phyloP scores from a whole-genome alignment of 1,140 invertebrate genomes.

The Musca domestica region DNA sequence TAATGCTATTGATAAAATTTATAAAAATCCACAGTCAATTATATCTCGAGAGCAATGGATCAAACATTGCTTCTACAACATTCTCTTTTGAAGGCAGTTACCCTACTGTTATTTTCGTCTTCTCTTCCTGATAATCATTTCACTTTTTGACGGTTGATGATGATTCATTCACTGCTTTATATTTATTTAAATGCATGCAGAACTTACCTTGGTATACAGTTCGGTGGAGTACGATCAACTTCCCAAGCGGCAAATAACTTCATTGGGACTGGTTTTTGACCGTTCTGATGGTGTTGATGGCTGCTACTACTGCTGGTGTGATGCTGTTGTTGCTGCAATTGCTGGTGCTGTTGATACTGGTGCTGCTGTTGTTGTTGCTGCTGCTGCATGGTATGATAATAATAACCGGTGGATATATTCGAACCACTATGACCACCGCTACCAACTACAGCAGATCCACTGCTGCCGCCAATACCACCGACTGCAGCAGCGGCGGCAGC shows the following conservation, averaged over 20 bases:
- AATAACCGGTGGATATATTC: conserved; percentile 15
- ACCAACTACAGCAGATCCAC: conserved; percentile 24
- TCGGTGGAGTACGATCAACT: conserved; percentile 92
- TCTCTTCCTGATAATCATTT: too few relatives aligned
- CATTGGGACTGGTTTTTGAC: conserved; percentile 86
- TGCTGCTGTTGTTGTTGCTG: conserved; percentile 23
- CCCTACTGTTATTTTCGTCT: too few relatives aligned
- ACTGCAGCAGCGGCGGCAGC: conserved; percentile 22
- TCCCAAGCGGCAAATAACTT: conserved; percentile 97
- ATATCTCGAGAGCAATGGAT: too few relatives aligned
- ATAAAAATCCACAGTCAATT: too few relatives aligned
- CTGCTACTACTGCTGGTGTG: conserved; percentile 23
- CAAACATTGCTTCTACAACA: too few relatives aligned
- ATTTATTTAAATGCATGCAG: not conserved
- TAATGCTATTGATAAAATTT: too few relatives aligned
- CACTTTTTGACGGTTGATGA: too few relatives aligned
- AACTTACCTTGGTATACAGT: conserved; percentile 91
- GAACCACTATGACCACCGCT: conserved; percentile 21
- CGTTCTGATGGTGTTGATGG: conserved; percentile 28
- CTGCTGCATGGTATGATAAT: conserved; percentile 24
- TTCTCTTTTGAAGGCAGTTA: too few relatives aligned
- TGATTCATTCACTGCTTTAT: too few relatives aligned
- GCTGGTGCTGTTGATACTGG: conserved; percentile 7
- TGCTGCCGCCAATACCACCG: conserved; percentile 15
- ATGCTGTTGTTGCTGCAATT: conserved; percentile 23